Percentiles rank a stretch among this genome's conserved stretches.
Conservation (phyloP, 92 coral and sea anemone species). For the Phenganax subtilis region DNA sequence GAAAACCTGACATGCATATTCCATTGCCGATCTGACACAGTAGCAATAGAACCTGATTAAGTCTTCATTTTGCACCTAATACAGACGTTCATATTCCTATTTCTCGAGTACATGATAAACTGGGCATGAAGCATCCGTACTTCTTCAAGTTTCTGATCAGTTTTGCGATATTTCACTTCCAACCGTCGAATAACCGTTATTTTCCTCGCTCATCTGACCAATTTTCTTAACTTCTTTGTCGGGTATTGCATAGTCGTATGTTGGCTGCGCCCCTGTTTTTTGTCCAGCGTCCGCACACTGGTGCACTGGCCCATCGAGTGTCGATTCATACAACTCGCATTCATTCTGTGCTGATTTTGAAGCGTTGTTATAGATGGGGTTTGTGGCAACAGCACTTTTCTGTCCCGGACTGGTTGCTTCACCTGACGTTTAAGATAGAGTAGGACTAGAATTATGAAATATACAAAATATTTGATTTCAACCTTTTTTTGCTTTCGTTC, state of each 20-base stretch:
- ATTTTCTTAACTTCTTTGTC: background rate
- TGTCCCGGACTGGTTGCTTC: background rate
- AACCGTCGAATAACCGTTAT: background rate
- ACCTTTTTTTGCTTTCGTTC: no score
- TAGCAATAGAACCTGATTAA: no score
- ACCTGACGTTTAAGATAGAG: background rate
- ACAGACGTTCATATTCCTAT: no score
- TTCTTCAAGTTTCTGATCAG: background rate
- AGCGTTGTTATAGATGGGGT: background rate
- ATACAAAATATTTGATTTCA: no score
- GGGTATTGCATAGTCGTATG: background rate
- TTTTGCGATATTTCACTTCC: background rate
- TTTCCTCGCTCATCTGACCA: background rate
- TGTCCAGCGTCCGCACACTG: background rate
- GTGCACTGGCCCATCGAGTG: background rate
- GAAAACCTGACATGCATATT: no score
- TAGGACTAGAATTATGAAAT: background rate
- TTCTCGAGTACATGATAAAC: slow-evolving; percentile 9
- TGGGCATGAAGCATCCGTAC: background rate
- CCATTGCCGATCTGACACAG: no score
- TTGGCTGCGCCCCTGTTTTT: background rate
- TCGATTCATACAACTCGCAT: background rate
- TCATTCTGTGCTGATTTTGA: background rate
- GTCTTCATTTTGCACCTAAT: no score
- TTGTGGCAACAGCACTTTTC: background rate